These are phyloP conservation scores for Nycteola revayana DNA, from an alignment of 2,888 invertebrate genomes.

Conservation along the genomic window DNA sequence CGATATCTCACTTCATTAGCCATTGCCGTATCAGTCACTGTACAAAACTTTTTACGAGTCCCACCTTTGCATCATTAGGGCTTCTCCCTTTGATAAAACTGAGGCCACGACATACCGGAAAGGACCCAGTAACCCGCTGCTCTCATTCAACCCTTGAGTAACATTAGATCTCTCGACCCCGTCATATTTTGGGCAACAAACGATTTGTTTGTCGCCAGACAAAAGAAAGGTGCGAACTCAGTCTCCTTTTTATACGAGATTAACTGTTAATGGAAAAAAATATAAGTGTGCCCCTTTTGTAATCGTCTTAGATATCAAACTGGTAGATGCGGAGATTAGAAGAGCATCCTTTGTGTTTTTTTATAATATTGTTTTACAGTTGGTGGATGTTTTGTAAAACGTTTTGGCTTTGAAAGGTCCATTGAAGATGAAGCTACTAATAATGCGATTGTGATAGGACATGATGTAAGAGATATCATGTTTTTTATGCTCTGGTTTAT, in stretches of 20 bases:
- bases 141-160: constrained; percentile 72
- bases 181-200: constrained; percentile 68
- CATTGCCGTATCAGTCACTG: constrained; percentile 17
- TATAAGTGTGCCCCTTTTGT: constrained; percentile 60
- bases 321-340: constrained; percentile 63
- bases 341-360: constrained; percentile 58
- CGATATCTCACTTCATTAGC: constrained; percentile 18
- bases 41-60: constrained; percentile 46
- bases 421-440: constrained; percentile 53
- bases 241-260: constrained; percentile 49
- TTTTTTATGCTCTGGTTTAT: constrained; percentile 39
- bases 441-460: constrained; percentile 49
- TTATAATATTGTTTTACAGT: constrained; percentile 51
- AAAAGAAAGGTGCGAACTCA: constrained; percentile 71
- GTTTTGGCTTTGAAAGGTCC: constrained; percentile 65
- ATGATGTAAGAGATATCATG: constrained; percentile 55
- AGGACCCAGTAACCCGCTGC: constrained; percentile 72
- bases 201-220: constrained; percentile 80
- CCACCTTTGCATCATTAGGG: constrained; percentile 58
- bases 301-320: constrained; percentile 75
- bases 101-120: constrained; percentile 62
- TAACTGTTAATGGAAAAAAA: constrained; percentile 66
- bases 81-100: constrained; percentile 61
- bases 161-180: constrained; percentile 63
- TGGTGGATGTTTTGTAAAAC: constrained; percentile 58